phyloP scores from a whole-genome alignment of 2,888 invertebrate species.

The Microctonus aethiopoides region DNA sequence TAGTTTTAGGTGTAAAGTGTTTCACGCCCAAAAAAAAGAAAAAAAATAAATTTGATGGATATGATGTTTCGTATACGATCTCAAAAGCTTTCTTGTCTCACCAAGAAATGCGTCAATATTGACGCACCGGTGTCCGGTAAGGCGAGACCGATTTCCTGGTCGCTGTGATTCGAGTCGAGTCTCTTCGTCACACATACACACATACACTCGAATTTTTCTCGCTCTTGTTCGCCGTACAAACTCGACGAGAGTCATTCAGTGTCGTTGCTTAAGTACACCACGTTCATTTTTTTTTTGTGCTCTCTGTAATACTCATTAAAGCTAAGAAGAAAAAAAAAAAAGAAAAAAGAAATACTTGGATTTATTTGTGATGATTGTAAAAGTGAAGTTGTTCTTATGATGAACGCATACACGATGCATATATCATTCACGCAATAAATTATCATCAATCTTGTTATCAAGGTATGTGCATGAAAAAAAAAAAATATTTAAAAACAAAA shows the following conservation, averaged over 20 bases:
- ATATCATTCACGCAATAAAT: not conserved
- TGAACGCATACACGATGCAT: not conserved
- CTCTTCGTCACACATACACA: conserved; percentile 14
- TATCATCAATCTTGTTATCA: not conserved
- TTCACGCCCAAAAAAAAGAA: conserved; percentile 15
- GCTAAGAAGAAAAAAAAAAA: not conserved
- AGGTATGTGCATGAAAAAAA: not conserved
- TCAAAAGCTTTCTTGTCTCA: conserved; percentile 42
- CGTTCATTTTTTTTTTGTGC: conserved; percentile 14
- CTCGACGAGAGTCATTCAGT: conserved; percentile 30
- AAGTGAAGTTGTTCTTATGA: not conserved
- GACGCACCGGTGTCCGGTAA: conserved; percentile 56
- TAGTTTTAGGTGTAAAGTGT: not conserved
- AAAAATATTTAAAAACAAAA: not conserved
- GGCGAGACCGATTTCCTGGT: conserved; percentile 56
- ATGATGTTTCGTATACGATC: not conserved
- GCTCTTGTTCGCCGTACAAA: conserved; percentile 18
- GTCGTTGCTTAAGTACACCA: conserved; percentile 28
- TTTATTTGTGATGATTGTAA: not conserved
- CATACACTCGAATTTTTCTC: conserved; percentile 19
- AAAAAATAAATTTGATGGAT: not conserved
- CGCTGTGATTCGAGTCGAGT: conserved; percentile 35
- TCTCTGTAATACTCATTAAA: not conserved
- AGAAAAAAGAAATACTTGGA: not conserved
- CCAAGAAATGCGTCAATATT: conserved; percentile 61